Evolutionary conservation across 2,888 invertebrate genomes (phyloP).

Genomic region (Philaethria dido): DNA sequence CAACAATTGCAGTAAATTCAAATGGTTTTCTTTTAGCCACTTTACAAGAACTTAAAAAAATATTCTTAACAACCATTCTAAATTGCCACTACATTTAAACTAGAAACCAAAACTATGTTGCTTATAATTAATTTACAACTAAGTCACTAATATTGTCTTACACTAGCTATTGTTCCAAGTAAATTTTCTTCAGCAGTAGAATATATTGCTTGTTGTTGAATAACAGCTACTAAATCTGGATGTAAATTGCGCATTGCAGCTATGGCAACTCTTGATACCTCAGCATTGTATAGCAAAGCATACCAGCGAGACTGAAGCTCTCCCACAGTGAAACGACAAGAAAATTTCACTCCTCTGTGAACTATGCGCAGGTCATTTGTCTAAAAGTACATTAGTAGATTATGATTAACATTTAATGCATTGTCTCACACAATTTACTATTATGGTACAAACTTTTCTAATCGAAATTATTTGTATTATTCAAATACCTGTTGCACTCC

Average conservation of each 20-base stretch:
- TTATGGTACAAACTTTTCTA: too few species aligned
- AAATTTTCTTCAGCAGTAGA: constrained; percentile 95
- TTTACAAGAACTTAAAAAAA: too few species aligned
- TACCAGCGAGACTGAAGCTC: constrained; percentile 99
- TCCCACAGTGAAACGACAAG: constrained; percentile 95
- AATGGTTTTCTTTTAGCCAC: too few species aligned
- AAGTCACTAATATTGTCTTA: too few species aligned
- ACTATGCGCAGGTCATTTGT: constrained; percentile 92
- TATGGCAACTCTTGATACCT: constrained; percentile 95
- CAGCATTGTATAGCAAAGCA: constrained; percentile 96
- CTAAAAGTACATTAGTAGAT: constrained; percentile 54
- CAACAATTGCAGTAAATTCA: too few species aligned
- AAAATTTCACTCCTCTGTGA: constrained; percentile 96
- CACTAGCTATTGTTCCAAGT: constrained; percentile 90
- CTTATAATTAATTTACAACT: too few species aligned
- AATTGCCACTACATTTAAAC: too few species aligned
- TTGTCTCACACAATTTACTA: too few species aligned
- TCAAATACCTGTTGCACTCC: constrained; percentile 92
- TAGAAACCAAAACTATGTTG: too few species aligned
- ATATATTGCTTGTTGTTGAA: constrained; percentile 95
- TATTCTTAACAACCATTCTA: too few species aligned
- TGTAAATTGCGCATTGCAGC: constrained; percentile 97
- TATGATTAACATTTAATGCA: background rate
- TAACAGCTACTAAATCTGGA: constrained; percentile 93
- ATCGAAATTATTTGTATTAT: too few species aligned